A percentile compares a stretch with the other conserved stretches of the same genome.
phyloP scores from a whole-genome alignment of 2,113 vertebrate genomes.

The Carassius gibelio region DNA sequence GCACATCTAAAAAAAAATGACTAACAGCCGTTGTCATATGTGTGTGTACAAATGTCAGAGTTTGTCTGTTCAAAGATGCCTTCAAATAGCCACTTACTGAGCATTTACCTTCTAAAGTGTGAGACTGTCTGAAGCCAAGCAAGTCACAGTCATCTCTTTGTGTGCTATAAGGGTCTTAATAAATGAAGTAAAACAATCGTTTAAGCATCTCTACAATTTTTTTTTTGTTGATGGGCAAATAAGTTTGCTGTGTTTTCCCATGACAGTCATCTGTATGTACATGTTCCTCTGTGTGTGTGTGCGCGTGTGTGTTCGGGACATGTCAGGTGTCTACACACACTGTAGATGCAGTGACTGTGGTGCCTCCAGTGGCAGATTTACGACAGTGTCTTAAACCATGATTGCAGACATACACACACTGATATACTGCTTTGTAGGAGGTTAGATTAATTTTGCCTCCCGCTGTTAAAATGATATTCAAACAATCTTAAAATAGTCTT shows the following conservation, averaged over 20 bases:
- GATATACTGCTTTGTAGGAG: conserved; percentile 1
- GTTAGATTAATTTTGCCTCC: conserved; percentile 12
- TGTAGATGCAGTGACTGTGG: conserved; percentile 49
- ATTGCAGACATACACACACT: background rate
- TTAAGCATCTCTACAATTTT: background rate
- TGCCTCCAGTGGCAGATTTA: conserved; percentile 63
- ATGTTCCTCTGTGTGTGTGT: background rate
- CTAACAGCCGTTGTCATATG: background rate
- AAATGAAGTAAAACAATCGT: background rate
- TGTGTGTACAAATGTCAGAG: background rate
- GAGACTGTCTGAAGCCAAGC: background rate
- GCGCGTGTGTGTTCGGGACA: background rate
- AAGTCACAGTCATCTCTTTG: background rate
- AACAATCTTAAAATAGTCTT: background rate
- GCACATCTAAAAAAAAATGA: background rate
- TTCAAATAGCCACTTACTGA: conserved; percentile 15
- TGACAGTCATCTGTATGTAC: background rate
- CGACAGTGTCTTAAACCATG: conserved; percentile 45
- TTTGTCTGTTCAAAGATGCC: background rate
- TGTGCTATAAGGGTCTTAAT: background rate
- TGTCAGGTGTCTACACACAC: conserved; percentile 45
- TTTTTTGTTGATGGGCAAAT: background rate
- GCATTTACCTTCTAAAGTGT: background rate
- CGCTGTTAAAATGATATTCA: background rate
- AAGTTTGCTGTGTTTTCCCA: background rate